Evolutionary conservation across 2,888 invertebrate species (phyloP).

Genomic region (Matsumyia berberina): DNA sequence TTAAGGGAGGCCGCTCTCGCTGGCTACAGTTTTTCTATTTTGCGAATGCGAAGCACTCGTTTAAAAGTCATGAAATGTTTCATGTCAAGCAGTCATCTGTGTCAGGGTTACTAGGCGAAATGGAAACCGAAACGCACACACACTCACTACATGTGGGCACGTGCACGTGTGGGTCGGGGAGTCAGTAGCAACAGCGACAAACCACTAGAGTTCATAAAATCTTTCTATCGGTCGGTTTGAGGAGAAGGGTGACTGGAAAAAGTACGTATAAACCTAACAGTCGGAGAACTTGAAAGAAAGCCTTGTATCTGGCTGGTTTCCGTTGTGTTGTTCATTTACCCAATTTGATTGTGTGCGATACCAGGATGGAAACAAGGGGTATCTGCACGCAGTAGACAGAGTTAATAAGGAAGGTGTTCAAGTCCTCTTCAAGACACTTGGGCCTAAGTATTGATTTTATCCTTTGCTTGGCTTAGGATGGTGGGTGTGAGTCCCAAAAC

Average conservation of each 20-base stretch:
- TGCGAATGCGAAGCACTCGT: conserved; percentile 61
- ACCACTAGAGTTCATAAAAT: neutral
- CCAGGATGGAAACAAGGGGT: too few relatives aligned
- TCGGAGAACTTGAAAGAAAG: neutral
- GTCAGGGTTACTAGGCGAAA: conserved; percentile 64
- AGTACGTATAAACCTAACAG: conserved; percentile 28
- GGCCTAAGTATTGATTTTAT: too few relatives aligned
- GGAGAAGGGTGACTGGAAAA: conserved; percentile 3
- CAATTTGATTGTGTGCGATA: too few relatives aligned
- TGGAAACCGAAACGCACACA: conserved; percentile 36
- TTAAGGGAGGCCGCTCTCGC: conserved; percentile 29
- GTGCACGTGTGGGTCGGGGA: neutral
- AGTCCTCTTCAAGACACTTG: too few relatives aligned
- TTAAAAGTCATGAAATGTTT: conserved; percentile 74
- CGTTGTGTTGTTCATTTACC: neutral
- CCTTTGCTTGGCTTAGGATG: too few relatives aligned
- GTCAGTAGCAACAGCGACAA: neutral
- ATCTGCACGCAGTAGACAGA: too few relatives aligned
- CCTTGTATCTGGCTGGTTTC: neutral
- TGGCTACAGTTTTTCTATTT: conserved; percentile 41
- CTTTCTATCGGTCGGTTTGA: neutral
- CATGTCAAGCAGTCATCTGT: conserved; percentile 75
- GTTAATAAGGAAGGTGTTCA: too few relatives aligned
- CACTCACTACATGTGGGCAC: conserved; percentile 3
- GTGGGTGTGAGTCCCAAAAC: too few relatives aligned